These are phyloP conservation scores for Mercenaria mercenaria DNA, from an alignment of 1,140 invertebrate species.

Conservation along the genomic window DNA sequence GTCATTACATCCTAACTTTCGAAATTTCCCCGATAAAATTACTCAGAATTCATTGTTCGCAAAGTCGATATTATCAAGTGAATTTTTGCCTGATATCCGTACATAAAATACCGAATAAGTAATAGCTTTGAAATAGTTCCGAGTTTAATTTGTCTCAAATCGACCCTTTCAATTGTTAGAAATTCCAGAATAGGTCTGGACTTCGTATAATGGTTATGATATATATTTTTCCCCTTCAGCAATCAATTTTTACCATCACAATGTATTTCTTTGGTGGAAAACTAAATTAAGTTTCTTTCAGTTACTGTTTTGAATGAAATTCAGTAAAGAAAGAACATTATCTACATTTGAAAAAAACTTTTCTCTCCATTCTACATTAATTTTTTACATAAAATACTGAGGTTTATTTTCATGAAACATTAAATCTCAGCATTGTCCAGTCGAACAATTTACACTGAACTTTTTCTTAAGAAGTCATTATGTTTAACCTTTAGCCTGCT, in stretches of 20 bases:
- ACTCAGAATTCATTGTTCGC: slow-evolving; percentile 7
- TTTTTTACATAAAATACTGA: too few species aligned
- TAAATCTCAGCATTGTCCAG: too few species aligned
- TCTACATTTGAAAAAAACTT: too few species aligned
- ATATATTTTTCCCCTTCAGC: background rate
- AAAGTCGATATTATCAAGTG: slow-evolving; percentile 44
- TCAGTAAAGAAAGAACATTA: too few species aligned
- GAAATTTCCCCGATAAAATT: background rate
- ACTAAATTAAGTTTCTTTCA: slow-evolving; percentile 21
- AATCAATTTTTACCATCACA: slow-evolving; percentile 38
- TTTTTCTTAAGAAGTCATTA: too few species aligned
- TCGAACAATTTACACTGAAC: too few species aligned
- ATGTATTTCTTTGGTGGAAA: slow-evolving; percentile 10
- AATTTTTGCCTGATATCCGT: slow-evolving; percentile 63
- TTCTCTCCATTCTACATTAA: too few species aligned
- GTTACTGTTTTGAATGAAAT: too few species aligned
- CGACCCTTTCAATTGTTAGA: slow-evolving; percentile 57
- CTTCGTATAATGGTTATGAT: slow-evolving; percentile 23
- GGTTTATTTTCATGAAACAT: too few species aligned
- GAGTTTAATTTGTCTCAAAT: slow-evolving; percentile 69
- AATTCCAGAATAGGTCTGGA: slow-evolving; percentile 42
- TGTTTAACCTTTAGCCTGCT: too few species aligned
- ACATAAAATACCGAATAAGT: slow-evolving; percentile 65
- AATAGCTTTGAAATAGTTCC: slow-evolving; percentile 63
- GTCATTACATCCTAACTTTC: background rate